Evolutionary conservation across 2,888 invertebrate species (phyloP), one percentile per base, ranked within the genome.

Genomic region (Leucophenga montana): DNA sequence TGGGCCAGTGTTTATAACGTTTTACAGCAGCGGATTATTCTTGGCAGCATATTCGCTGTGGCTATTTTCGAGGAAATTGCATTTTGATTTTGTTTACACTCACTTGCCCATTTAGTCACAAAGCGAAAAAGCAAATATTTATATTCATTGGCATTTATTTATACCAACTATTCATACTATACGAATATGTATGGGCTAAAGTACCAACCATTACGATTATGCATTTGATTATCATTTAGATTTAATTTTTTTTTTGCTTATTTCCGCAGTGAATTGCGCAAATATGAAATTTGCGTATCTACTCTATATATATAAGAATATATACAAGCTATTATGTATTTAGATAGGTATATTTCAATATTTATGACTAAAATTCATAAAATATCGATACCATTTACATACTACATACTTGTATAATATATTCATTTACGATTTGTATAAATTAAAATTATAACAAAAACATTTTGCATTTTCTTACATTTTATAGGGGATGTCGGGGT

Each of bases 401-500:
- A n/a, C n/a, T n/a, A n/a, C n/a, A n/a, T n/a, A n/a, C n/a, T n/a
- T n/a, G n/a, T n/a, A n/a, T n/a, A n/a, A n/a, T n/a, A n/a, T n/a
- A n/a, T n/a, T n/a, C n/a, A 56, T 22, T 56, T 56, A 54, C 20
- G 56, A 27, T 66, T 50, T 70, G 64, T 57, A 53, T 11, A 13
- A 65, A 50, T 44, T 13, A 16, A 56, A 39, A 6, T 1, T n/a
- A 44, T 44, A 11, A 39, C 31, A 53, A 53, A 11, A 31, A 71
- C 66, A 70, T n/a, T 71, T 65, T 20, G 62, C 39, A 31, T 31
- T 53, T 68, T 48, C 50, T 67, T 57, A 20, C 33, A 13, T 71
- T 66, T 76, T 78, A 14, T 70, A 89, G 89, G 89, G 89, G 86
- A 89, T 89, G 89, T 89, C 89, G 88, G 89, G 88, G 89, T 89